A percentile compares a stretch with the other conserved stretches of the same genome.
These are phyloP conservation scores for Patella pellucida DNA, from an alignment of 2,888 invertebrate species.

Conservation along the genomic window DNA sequence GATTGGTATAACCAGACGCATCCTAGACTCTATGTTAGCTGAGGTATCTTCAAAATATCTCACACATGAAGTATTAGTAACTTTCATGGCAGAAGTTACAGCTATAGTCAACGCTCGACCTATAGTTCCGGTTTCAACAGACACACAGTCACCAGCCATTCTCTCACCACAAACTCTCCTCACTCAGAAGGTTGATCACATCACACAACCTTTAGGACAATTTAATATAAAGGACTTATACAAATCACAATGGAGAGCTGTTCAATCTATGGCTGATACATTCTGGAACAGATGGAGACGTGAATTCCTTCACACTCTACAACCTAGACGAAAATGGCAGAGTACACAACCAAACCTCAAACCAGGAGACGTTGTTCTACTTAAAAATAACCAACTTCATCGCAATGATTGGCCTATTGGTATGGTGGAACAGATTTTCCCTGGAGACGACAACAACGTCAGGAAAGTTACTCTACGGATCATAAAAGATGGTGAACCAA, in stretches of 20 bases:
- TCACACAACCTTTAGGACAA: conserved; percentile 11
- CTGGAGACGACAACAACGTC: too few species aligned
- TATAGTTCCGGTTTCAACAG: conserved; percentile 25
- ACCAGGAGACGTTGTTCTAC: too few species aligned
- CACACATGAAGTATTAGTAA: conserved; percentile 31
- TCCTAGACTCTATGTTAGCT: conserved; percentile 27
- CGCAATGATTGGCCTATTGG: too few species aligned
- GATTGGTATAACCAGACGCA: conserved; percentile 24
- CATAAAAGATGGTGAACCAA: too few species aligned
- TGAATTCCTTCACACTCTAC: conserved; percentile 24
- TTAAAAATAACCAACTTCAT: too few species aligned
- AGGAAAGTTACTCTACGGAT: too few species aligned
- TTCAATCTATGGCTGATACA: conserved; percentile 26
- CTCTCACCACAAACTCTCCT: conserved; percentile 28
- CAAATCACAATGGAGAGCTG: conserved; percentile 31
- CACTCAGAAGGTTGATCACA: conserved; percentile 28
- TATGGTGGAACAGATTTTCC: too few species aligned
- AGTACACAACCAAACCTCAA: too few species aligned
- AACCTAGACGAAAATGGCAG: conserved; percentile 31
- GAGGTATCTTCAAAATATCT: conserved; percentile 17
- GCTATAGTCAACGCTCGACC: conserved; percentile 30
- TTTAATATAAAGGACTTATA: conserved; percentile 17
- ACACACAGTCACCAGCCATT: conserved; percentile 26
- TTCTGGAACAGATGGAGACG: conserved; percentile 27
- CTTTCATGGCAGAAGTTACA: conserved; percentile 28